Conservation (phyloP, 92 coral and sea anemone genomes). For the Actinernus sp. region DNA sequence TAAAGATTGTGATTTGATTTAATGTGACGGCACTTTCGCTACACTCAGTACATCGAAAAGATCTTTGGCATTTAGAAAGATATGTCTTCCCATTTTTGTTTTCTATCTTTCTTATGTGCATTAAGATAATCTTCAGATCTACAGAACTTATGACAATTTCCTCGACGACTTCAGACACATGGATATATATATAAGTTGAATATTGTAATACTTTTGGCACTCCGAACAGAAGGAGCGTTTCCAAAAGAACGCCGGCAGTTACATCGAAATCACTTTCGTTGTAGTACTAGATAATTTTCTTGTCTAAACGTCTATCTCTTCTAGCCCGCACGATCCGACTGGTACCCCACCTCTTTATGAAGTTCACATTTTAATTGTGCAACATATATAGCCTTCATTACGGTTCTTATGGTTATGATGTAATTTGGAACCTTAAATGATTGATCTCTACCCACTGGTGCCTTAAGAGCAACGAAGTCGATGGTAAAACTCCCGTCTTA, state of each 20-base stretch:
- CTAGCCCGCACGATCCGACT: conserved; percentile 8
- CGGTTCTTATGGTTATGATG: neutral
- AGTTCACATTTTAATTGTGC: no score
- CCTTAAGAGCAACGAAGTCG: conserved; percentile 7
- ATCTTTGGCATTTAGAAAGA: no score
- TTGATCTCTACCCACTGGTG: conserved; percentile 4
- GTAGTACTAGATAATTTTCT: conserved; percentile 4
- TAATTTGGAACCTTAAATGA: neutral
- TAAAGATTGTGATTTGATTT: no score
- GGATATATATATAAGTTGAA: conserved; percentile 10
- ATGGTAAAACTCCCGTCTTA: conserved; percentile 5
- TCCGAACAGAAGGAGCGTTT: conserved; percentile 2
- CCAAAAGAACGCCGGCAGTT: conserved; percentile 30
- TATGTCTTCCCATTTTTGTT: no score
- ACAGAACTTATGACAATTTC: conserved; percentile 31
- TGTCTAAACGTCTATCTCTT: conserved; percentile 8
- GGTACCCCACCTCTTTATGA: conserved; percentile 14
- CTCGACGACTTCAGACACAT: conserved; percentile 1
- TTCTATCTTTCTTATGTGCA: no score
- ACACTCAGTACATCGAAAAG: no score
- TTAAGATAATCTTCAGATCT: no score
- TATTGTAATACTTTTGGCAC: conserved; percentile 8
- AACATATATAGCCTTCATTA: no score
- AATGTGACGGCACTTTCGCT: no score
- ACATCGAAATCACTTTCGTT: conserved; percentile 15